Evolutionary conservation across 2,113 vertebrate species (phyloP), one percentile per base, ranked within the genome.

Genomic region (Colinus virginianus): DNA sequence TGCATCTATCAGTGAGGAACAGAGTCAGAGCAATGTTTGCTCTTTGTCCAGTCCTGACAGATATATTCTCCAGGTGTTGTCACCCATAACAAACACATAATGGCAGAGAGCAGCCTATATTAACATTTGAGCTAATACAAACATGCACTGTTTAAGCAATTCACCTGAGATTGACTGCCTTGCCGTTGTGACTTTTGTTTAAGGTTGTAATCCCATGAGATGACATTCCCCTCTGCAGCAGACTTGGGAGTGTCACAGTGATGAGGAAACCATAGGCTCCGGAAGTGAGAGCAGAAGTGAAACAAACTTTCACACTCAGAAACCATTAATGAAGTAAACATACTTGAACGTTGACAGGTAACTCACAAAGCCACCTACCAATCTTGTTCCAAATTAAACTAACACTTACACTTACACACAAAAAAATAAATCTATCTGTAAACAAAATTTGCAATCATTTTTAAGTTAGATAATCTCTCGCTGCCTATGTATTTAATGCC

Each of bases 241-340:
- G 0, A 8, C 80, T 90, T 89, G 79, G 93, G 90, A 95, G 17
- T 72, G 93, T 88, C 91, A 88, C 0, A 0, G 28, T 95, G 95
- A 95, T 96, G 95, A 95, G 91, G 95, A 96, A 96, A 95, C 84
- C 95, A 95, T 48, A 86, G 93, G 25, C 43, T 83, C 91, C 75
- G 87, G 91, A 96, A 95, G 77, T 36, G 43, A 81, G 53, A 88
- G 78, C 91, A 94, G 84, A 83, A 90, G 68, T 90, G 87, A 94
- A 96, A 94, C 89, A 95, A 90, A 95, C 87, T 94, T 95, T 94
- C 91, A 90, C 90, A 43, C 85, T 96, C 81, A 89, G 84, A 84
- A 80, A 10, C 48, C 2, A 16, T 72, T 95, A 94, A 95, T 78
- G 93, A 90, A 83, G 87, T 81, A 94, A 96, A 94, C 96, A 96